Percentiles rank a stretch among this genome's conserved stretches.
Conservation (phyloP, 2,797 vertebrate genomes). For the Gouania willdenowi region DNA sequence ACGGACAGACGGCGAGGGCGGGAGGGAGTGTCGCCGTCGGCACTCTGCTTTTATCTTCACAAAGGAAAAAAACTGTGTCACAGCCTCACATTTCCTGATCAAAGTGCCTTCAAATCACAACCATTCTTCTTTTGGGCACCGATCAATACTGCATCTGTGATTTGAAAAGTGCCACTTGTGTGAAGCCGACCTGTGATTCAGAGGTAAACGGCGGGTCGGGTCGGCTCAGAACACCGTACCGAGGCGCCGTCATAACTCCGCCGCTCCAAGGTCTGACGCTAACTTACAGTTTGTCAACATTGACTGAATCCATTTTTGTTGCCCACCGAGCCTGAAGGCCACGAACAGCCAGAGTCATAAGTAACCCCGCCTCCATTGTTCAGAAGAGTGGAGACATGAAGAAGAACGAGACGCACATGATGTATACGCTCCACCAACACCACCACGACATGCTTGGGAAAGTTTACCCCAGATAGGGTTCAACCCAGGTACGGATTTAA, state of each 20-base stretch:
- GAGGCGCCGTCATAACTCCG: no score
- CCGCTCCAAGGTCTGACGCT: conserved; percentile 17
- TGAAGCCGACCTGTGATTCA: conserved; percentile 40
- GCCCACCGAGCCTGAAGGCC: neutral
- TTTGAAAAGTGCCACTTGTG: conserved; percentile 51
- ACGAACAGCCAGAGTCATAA: neutral
- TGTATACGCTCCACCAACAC: no score
- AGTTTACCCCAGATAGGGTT: no score
- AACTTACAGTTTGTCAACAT: conserved; percentile 15
- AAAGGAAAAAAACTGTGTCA: conserved; percentile 57
- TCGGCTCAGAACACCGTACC: no score
- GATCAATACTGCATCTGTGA: conserved; percentile 56
- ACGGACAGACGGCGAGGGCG: conserved; percentile 15
- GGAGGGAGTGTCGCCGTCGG: conserved; percentile 10
- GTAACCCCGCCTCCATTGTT: neutral
- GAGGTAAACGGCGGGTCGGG: conserved; percentile 21
- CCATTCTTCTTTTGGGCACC: conserved; percentile 42
- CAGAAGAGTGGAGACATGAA: neutral
- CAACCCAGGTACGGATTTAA: no score
- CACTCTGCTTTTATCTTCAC: conserved; percentile 63
- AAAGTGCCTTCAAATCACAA: conserved; percentile 61
- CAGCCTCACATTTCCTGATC: conserved; percentile 62
- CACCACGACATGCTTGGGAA: no score
- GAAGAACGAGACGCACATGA: no score
- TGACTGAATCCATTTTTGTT: conserved; percentile 14